Base-by-base conservation (phyloP, 2,797 vertebrate species). In the Yasuhikotakia modesta region DNA sequence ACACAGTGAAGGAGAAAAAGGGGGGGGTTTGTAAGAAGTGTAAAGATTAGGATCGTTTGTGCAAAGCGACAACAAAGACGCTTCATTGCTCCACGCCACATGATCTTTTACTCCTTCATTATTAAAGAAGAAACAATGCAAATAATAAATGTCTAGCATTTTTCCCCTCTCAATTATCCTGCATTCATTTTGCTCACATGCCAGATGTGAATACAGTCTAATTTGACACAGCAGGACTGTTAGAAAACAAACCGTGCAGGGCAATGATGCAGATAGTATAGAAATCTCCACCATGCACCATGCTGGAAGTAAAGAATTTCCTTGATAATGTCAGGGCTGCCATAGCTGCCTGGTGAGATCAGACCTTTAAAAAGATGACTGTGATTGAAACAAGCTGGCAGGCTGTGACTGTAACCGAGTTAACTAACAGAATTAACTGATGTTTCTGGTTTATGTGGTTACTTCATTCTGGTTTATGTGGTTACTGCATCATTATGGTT, bases 401-500 rank as follows among this genome's bases (percentile, higher is more conserved):
- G 64, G 70, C 4, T 19, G 17, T 43, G 16, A 43, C 8, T 30
- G 19, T 1, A 19, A 17, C 21, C 17, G 16, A 11, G 8, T 10
- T 10, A 11, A 10, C 10, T 11, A 2, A 10, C 39, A 11, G 39
- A 27, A 10, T 43, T 11, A 2, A 43, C 8, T 43, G 39, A 43
- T 43, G 39, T 43, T 43, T 43, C 8, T 11, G 39, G 39, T 11
- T 11, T 43, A 10, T 43, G 39, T 89, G 89, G 89, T 91, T 87
- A 90, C 67, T 85, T 87, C n/a, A n/a, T 43, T 43, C 8, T 11
- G 39, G 39, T 11, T 11, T 43, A 10, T 43, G 39, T 89, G 89
- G 89, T 91, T 87, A 90, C 67, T 83, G 87, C 79, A 81, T 82
- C 85, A 85, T 87, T 88, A 87, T 87, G 89, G 21, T 21, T 39